A percentile compares a stretch with the other conserved stretches of the same genome.
phyloP scores from a whole-genome alignment of 2,888 invertebrate species.

The Rotaria magnacalcarata region DNA sequence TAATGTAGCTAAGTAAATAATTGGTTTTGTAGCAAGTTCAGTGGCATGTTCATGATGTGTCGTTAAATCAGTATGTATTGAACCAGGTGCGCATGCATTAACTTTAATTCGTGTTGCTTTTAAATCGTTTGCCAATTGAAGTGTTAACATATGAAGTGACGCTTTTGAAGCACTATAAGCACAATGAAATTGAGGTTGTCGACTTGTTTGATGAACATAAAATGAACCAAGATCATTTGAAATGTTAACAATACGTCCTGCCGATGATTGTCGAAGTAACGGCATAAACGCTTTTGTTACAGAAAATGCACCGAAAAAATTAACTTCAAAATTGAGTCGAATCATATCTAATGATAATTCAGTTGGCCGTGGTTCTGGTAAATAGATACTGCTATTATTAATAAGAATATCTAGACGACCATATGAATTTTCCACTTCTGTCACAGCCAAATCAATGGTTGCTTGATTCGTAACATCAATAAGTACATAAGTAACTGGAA shows the following conservation, averaged over 20 bases:
- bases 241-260: constrained; percentile 7
- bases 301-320: constrained; percentile 11
- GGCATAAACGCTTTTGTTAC: constrained; percentile 10
- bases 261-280: not conserved
- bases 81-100: not conserved
- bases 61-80: not conserved
- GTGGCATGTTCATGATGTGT: not conserved
- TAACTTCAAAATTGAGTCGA: not conserved
- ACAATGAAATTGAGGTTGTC: not conserved
- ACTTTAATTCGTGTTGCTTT: not conserved
- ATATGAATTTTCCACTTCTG: not conserved
- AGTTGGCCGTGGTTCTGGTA: not conserved
- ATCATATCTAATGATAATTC: not conserved
- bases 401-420: constrained; percentile 17
- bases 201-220: not conserved
- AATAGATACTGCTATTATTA: not conserved
- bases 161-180: constrained; percentile 32
- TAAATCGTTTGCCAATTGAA: not conserved
- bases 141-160: not conserved
- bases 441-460: not conserved
- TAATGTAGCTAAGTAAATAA: not conserved
- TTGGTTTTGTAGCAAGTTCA: not conserved
- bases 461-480: constrained; percentile 12
- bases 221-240: not conserved
- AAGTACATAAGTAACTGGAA: not conserved